Evolutionary conservation across 2,888 invertebrate species (phyloP), one percentile per base, ranked within the genome.

Genomic region (Hyposoter didymator): DNA sequence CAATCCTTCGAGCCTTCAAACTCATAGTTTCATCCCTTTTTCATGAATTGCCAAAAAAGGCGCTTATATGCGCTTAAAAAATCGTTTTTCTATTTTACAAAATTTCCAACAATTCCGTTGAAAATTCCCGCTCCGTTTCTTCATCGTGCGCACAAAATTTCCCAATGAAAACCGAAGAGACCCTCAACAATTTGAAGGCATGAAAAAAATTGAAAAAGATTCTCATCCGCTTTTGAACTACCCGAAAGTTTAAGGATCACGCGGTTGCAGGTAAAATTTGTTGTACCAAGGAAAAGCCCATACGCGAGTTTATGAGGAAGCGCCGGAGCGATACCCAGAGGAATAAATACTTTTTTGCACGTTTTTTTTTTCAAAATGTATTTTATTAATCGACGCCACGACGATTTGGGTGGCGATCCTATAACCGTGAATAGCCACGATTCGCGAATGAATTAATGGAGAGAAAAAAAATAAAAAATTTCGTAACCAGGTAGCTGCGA

Each of bases 261-360:
- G 10, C 12, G 10, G 4, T 55, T 1, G 12, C 55, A 12, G 55
- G 2, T 12, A 10, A 3, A 22, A 55, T 6, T 49, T 17, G 17
- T n/a, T 32, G 17, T 49, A 32, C 8, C 49, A 49, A n/a, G 49
- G 47, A 49, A 45, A 35, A 19, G 1, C 32, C 70, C 14, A 32
- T 78, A 17, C 43, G n/a, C 22, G 28, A n/a, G 17, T 39, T 14
- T 67, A 28, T 47, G 59, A 70, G 55, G 52, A 67, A 69, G 55
- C 32, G 59, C 83, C 73, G 83, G 62, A 52, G 67, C 76, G 87
- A 82, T 70, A 45, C 59, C 45, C 82, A 59, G 62, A 67, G 79
- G 72, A 86, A 86, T 84, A 87, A 86, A 87, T 84, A 78, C 69
- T 83, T 87, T 75, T 86, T 84, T 78, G 49, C 80, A 69, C n/a